Evolutionary conservation across 2,797 vertebrate species (phyloP).

Genomic region (Acipenser ruthenus): DNA sequence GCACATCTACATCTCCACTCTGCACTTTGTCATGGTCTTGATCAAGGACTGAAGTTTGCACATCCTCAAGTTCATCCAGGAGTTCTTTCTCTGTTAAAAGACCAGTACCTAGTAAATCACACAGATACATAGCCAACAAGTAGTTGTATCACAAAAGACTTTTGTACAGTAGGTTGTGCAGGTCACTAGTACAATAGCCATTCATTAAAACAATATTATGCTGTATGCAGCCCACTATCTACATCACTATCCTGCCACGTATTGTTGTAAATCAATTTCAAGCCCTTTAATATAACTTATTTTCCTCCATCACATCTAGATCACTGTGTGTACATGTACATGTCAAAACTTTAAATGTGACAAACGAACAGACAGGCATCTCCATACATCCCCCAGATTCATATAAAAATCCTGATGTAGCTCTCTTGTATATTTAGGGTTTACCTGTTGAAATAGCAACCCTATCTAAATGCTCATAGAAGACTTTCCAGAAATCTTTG

Average conservation of each 20-base stretch:
- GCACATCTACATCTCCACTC: slow-evolving; percentile 53
- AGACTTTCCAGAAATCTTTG: slow-evolving; percentile 88
- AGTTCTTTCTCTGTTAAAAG: slow-evolving; percentile 69
- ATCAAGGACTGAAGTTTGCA: slow-evolving; percentile 30
- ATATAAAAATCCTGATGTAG: no score
- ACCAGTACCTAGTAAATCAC: background rate
- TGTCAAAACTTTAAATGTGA: background rate
- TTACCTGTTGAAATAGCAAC: slow-evolving; percentile 77
- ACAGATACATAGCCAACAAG: slow-evolving; percentile 4
- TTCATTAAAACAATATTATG: no score
- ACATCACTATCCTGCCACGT: no score
- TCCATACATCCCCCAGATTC: background rate
- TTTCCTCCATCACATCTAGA: no score
- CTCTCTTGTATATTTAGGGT: slow-evolving; percentile 17
- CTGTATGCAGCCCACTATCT: no score
- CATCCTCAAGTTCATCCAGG: slow-evolving; percentile 41
- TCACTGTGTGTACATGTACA: no score
- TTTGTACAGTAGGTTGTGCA: no score
- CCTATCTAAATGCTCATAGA: slow-evolving; percentile 79
- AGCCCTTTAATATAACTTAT: no score
- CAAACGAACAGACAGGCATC: background rate
- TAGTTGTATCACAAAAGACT: background rate
- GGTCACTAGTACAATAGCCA: no score
- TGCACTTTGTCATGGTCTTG: slow-evolving; percentile 43
- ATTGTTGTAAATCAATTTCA: no score